Conservation (phyloP, 2,797 vertebrate species). For the Oophaga sylvatica region DNA sequence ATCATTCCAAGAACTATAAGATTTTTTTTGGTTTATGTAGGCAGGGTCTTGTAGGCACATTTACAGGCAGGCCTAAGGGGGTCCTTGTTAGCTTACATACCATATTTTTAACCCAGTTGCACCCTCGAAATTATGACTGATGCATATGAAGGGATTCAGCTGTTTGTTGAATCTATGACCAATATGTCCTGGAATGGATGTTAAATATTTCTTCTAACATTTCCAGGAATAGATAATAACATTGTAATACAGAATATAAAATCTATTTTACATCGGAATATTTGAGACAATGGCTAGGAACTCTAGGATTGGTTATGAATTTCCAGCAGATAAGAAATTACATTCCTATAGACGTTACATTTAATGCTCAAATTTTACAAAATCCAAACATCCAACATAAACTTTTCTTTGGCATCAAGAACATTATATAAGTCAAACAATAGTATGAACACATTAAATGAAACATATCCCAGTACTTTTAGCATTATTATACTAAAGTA, state of each 20-base stretch:
- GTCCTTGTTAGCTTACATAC: neutral
- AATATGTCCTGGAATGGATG: neutral
- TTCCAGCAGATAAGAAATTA: slow-evolving; percentile 48
- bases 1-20: neutral
- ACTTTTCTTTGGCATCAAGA: slow-evolving; percentile 50
- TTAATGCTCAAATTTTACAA: slow-evolving; percentile 45
- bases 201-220: neutral
- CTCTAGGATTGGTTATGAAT: slow-evolving; percentile 38
- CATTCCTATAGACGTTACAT: slow-evolving; percentile 31
- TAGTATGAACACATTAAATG: slow-evolving; percentile 17
- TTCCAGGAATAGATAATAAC: slow-evolving; percentile 43
- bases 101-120: neutral
- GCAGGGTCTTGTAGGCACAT: too few species aligned
- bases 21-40: too few species aligned
- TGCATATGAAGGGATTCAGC: neutral
- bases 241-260: slow-evolving; percentile 30
- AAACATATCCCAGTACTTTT: slow-evolving; percentile 36
- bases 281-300: slow-evolving; percentile 34
- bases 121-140: neutral
- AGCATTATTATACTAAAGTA: neutral
- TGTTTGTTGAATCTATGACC: neutral
- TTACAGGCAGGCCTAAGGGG: too few species aligned
- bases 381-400: slow-evolving; percentile 48
- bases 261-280: slow-evolving; percentile 17
- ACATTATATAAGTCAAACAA: slow-evolving; percentile 42